Percentiles rank a stretch among this genome's conserved stretches.
Evolutionary conservation across 2,888 invertebrate species (phyloP).

Genomic region (Dicyrtoma fusca): DNA sequence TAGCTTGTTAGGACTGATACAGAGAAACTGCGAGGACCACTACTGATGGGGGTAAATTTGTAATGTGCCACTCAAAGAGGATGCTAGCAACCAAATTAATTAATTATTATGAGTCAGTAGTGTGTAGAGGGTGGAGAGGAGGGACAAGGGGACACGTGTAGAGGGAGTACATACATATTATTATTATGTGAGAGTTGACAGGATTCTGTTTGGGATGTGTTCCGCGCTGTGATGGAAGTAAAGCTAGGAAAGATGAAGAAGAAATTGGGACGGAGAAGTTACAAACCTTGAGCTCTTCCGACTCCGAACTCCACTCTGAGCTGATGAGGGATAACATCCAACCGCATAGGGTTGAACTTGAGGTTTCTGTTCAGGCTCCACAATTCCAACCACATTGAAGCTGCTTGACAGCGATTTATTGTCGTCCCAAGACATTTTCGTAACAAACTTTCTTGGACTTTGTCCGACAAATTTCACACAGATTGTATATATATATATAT

Average conservation of each 20-base stretch:
- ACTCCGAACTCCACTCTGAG: slow-evolving; percentile 31
- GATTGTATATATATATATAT: too few species aligned
- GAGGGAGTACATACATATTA: background rate
- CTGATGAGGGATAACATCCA: slow-evolving; percentile 29
- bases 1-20: background rate
- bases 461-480: background rate
- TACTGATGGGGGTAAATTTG: background rate
- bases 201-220: too few species aligned
- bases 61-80: background rate
- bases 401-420: slow-evolving; percentile 41
- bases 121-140: slow-evolving; percentile 1
- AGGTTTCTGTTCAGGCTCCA: slow-evolving; percentile 28
- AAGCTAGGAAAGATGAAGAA: background rate
- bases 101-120: background rate
- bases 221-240: too few species aligned
- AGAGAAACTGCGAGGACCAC: background rate
- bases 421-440: slow-evolving; percentile 53
- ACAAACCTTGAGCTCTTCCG: slow-evolving; percentile 37
- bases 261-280: background rate
- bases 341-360: background rate
- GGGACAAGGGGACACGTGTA: background rate
- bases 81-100: background rate
- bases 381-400: slow-evolving; percentile 22
- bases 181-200: background rate
- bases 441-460: background rate